Evolutionary conservation across 2,113 vertebrate species (phyloP).

Genomic region (Gallinago undulata): DNA sequence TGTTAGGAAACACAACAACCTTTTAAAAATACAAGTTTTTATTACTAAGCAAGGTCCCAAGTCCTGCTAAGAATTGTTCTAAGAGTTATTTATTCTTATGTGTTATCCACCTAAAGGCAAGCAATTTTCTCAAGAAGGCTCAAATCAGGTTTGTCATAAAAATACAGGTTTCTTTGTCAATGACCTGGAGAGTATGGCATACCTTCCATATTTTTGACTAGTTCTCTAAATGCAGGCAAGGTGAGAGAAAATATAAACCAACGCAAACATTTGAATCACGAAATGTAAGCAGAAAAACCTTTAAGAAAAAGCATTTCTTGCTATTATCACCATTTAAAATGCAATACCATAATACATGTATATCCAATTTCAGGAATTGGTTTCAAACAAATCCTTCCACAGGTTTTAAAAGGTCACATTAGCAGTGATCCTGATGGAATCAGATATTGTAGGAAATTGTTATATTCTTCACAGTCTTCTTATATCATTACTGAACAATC

Average conservation of each 20-base stretch:
- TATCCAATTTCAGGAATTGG: not conserved
- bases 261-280: not conserved
- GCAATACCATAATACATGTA: not conserved
- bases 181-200: not conserved
- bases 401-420: not conserved
- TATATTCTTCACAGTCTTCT: not conserved
- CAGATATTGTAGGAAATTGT: not conserved
- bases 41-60: not conserved
- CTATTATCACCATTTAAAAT: not conserved
- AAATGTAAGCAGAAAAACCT: not conserved
- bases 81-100: not conserved
- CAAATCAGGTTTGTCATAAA: not conserved
- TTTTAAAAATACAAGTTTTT: not conserved
- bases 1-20: not conserved
- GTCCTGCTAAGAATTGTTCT: not conserved
- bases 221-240: not conserved
- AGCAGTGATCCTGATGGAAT: not conserved
- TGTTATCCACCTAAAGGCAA: not conserved
- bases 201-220: not conserved
- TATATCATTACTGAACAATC: not conserved
- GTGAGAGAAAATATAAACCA: not conserved
- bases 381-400: not conserved
- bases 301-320: not conserved
- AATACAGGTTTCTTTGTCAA: not conserved
- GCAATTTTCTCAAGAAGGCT: not conserved